These are phyloP conservation scores for Turnix velox DNA, from an alignment of 2,113 vertebrate genomes.

Conservation along the genomic window DNA sequence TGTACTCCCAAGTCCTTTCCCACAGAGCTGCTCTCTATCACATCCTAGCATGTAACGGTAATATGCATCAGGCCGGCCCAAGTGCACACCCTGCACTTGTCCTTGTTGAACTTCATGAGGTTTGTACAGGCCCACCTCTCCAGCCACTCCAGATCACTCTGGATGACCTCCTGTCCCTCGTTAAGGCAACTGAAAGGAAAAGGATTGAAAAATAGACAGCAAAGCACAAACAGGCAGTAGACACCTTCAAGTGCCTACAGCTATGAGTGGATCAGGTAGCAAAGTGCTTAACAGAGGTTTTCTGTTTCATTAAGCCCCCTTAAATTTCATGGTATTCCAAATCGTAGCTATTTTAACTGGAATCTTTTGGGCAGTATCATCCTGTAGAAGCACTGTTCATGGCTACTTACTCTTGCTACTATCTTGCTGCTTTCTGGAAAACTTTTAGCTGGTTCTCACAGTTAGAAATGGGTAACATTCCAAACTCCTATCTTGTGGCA, in stretches of 20 bases:
- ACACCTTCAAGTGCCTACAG: background rate
- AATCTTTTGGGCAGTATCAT: background rate
- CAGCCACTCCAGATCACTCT: no score
- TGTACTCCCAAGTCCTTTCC: no score
- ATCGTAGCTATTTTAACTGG: background rate
- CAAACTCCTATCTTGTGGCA: background rate
- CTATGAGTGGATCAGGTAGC: background rate
- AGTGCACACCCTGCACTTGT: no score
- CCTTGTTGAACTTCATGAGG: no score
- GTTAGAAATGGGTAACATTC: background rate
- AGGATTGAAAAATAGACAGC: background rate
- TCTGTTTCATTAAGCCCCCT: background rate
- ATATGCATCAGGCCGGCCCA: no score
- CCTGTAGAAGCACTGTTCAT: background rate
- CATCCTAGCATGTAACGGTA: no score
- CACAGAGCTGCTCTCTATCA: no score
- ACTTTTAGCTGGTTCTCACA: background rate
- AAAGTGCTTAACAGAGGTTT: background rate
- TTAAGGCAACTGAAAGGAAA: background rate
- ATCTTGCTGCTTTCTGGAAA: background rate
- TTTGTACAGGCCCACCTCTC: no score
- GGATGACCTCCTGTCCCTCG: no score
- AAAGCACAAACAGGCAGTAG: background rate
- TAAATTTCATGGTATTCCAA: background rate
- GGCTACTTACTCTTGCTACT: background rate